A percentile compares a stretch with the other conserved stretches of the same genome.
Conservation (phyloP, 2,797 vertebrate genomes). For the Cynopterus sphinx region DNA sequence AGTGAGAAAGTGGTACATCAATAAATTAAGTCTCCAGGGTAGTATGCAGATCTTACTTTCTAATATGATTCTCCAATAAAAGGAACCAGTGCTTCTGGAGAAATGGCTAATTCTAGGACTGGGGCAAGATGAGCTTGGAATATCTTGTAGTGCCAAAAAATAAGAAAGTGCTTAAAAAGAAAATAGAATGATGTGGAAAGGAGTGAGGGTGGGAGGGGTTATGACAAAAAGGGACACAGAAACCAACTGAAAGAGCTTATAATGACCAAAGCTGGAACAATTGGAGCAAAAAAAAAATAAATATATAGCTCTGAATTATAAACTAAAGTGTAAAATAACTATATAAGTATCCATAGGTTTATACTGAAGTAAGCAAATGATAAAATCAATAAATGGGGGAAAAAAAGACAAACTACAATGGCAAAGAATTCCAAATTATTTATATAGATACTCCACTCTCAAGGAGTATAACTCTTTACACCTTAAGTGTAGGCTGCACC, state of each 20-base stretch:
- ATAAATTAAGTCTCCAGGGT: not conserved
- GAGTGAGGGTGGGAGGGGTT: accelerated
- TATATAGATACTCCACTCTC: not conserved
- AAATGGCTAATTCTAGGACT: not conserved
- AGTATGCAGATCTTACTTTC: not conserved
- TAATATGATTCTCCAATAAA: not conserved
- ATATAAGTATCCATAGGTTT: not conserved
- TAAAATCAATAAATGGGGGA: not conserved
- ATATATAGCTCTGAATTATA: not conserved
- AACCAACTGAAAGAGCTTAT: not conserved
- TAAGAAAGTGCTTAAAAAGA: not conserved
- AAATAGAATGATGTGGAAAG: not conserved
- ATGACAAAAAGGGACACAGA: not conserved
- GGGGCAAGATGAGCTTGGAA: not conserved
- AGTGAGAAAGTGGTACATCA: not conserved
- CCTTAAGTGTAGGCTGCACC: not conserved
- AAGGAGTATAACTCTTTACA: not conserved
- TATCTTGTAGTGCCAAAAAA: not conserved
- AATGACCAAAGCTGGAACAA: not conserved
- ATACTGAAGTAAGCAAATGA: not conserved
- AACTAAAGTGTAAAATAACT: not conserved
- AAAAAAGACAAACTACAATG: not conserved
- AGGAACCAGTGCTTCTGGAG: not conserved
- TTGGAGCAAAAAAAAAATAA: not conserved
- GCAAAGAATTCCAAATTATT: not conserved